Percentiles rank a stretch among this genome's conserved stretches.
Conservation (phyloP, 2,797 vertebrate species). For the Kryptolebias ocellatus region DNA sequence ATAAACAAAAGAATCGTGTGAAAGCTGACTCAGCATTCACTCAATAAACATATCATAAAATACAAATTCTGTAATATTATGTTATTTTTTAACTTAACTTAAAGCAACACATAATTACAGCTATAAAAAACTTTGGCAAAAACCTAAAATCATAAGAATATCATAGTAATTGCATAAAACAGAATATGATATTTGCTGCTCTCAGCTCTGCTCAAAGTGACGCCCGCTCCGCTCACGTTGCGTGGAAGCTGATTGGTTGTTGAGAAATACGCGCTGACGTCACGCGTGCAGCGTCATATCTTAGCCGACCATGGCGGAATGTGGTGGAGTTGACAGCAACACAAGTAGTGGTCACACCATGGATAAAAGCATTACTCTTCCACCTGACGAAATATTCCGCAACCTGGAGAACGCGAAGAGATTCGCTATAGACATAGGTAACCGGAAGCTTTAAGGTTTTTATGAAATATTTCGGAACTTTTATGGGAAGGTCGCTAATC, state of each 20-base stretch:
- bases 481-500: conserved; percentile 19
- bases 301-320: conserved; percentile 89
- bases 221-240: neutral
- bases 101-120: too few relatives aligned
- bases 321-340: conserved; percentile 79
- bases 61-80: too few relatives aligned
- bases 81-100: too few relatives aligned
- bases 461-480: neutral
- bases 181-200: neutral
- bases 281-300: conserved; percentile 42
- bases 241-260: conserved; percentile 58
- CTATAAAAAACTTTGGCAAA: too few relatives aligned
- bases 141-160: too few relatives aligned
- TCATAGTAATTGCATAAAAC: neutral
- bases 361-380: conserved; percentile 97
- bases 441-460: neutral
- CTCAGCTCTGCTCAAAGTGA: neutral
- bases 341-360: conserved; percentile 81
- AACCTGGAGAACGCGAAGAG: conserved; percentile 97
- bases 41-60: too few relatives aligned
- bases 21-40: too few relatives aligned
- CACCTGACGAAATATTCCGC: conserved; percentile 95
- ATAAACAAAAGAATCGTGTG: too few relatives aligned
- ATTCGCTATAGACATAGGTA: conserved; percentile 98
- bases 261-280: neutral